Percentiles rank a stretch among this genome's conserved stretches.
Evolutionary conservation across 2,113 vertebrate species (phyloP).

Genomic region (Corythornis cristatus): DNA sequence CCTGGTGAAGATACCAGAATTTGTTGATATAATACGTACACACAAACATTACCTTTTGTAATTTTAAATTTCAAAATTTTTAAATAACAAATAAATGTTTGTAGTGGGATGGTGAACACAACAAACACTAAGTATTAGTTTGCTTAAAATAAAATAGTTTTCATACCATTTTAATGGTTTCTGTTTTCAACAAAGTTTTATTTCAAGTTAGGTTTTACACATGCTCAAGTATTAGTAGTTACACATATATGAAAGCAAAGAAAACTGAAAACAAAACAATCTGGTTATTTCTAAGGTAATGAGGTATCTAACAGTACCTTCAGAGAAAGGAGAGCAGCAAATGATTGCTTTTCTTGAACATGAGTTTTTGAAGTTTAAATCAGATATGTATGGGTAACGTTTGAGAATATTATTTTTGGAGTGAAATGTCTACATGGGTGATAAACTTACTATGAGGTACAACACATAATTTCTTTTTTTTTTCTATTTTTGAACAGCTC

Average conservation of each 20-base stretch:
- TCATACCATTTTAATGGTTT: neutral
- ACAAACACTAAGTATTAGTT: neutral
- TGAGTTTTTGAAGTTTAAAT: neutral
- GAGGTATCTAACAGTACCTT: neutral
- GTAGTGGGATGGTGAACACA: neutral
- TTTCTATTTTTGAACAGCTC: constrained; percentile 76
- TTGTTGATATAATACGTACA: neutral
- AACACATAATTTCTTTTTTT: constrained; percentile 28
- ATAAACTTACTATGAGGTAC: neutral
- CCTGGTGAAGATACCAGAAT: neutral
- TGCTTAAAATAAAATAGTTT: neutral
- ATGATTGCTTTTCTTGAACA: neutral
- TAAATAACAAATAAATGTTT: neutral
- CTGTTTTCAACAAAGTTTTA: neutral
- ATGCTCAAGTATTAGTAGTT: neutral
- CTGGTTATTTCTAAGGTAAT: neutral
- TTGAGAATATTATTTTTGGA: neutral
- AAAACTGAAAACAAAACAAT: neutral
- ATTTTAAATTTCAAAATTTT: neutral
- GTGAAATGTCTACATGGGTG: neutral
- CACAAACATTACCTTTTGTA: neutral
- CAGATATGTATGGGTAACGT: neutral
- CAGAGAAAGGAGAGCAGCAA: neutral
- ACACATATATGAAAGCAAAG: neutral
- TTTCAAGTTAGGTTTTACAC: neutral